phyloP scores from a whole-genome alignment of 2,888 invertebrate species.

The Iselma pallidipennis region DNA sequence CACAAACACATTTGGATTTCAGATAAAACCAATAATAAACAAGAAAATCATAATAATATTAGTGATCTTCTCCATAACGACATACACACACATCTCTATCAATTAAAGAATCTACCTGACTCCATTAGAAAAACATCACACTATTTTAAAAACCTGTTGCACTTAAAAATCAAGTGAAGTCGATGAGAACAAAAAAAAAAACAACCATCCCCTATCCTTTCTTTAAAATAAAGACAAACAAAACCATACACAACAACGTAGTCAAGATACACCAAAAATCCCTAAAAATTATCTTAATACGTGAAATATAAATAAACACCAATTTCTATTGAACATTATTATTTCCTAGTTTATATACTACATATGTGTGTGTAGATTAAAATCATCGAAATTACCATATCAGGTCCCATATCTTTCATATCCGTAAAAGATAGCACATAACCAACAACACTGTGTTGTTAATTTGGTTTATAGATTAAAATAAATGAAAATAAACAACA shows the following conservation, averaged over 20 bases:
- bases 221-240: neutral
- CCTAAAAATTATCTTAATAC: no score
- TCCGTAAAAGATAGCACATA: slow-evolving; percentile 51
- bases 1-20: slow-evolving; percentile 12
- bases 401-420: slow-evolving; percentile 82
- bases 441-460: slow-evolving; percentile 25
- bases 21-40: slow-evolving; percentile 32
- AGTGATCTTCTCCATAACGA: no score
- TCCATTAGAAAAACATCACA: slow-evolving; percentile 54
- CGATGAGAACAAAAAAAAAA: slow-evolving; percentile 28
- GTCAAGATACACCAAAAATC: slow-evolving; percentile 4
- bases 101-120: slow-evolving; percentile 63
- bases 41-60: no score
- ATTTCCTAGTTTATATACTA: no score
- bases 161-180: slow-evolving; percentile 37
- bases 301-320: no score
- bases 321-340: no score
- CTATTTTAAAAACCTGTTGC: slow-evolving; percentile 62
- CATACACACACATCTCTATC: no score
- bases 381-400: slow-evolving; percentile 65
- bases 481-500: slow-evolving; percentile 29
- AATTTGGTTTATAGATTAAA: neutral
- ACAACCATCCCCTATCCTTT: slow-evolving; percentile 26
- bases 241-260: neutral
- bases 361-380: neutral